Base-by-base conservation (phyloP, 1,140 invertebrate genomes). In the Plodia interpunctella region DNA sequence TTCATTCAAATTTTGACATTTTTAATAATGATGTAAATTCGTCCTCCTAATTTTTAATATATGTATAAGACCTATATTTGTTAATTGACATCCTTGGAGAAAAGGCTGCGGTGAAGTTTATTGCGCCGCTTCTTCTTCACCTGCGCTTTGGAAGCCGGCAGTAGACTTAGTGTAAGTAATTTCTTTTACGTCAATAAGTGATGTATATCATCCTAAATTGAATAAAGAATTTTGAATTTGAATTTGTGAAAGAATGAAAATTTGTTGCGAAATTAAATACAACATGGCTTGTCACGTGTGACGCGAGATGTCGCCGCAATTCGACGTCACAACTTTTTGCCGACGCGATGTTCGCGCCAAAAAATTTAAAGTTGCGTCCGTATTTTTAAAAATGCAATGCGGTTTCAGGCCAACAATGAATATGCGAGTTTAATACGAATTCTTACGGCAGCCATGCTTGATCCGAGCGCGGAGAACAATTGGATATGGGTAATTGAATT, bases 401-500 rank as follows among this genome's bases (percentile, higher is more conserved):
- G 38, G 38, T 44, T 44, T 15, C 11, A 2, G 11, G 5, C 9
- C 38, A 44, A 44, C 38, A 17, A 15, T 44, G 38, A 44, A 44
- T 44, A 15, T 15, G 13, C n/a, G 38, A 44, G 13, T 44, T 44
- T 15, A 44, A 15, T 44, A 44, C 38, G 38, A 44, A 44, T 44
- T 38, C 35, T 38, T 44, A n/a, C 38, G 38, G 5, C 38, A 13
- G 38, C 13, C 13, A 2, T 44, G 5, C 2, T 15, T 44, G 38
- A 0, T 44, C 6, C 38, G 10, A 44, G 5, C 35, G 8, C 2
- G 13, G 38, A 44, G 38, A 44, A 44, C 38, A 44, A 44, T 44
- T 44, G 38, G 38, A 44, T 44, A 44, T 44, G 38, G 38, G 38
- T 44, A 44, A 44, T 44, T 44, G 15, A 44, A 44, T 38, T 38